phyloP scores from a whole-genome alignment of 2,888 invertebrate genomes.

The Cyaniris semiargus region DNA sequence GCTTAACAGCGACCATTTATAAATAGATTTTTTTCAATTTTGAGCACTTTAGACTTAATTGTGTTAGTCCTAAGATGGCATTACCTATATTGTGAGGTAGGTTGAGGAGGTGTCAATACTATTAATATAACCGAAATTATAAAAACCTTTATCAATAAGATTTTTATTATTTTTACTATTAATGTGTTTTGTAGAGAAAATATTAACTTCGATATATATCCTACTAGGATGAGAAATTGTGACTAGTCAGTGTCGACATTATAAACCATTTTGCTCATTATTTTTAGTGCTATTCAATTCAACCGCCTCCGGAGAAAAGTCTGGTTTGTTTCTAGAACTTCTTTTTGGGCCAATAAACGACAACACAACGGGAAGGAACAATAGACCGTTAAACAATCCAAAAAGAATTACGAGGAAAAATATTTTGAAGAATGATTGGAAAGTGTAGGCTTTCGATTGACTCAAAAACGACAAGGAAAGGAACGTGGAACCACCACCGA shows the following conservation, averaged over 20 bases:
- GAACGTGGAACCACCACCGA: slow-evolving; percentile 89
- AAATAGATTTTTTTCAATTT: not conserved
- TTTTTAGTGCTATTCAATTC: slow-evolving; percentile 57
- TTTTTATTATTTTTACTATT: not conserved
- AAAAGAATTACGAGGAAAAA: slow-evolving; percentile 88
- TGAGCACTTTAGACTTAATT: not conserved
- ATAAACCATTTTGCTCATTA: slow-evolving; percentile 35
- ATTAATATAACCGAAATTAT: too few relatives aligned
- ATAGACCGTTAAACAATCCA: slow-evolving; percentile 88
- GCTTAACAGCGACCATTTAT: too few relatives aligned
- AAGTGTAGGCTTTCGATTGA: slow-evolving; percentile 87
- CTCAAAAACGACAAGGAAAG: slow-evolving; percentile 86
- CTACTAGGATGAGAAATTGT: not conserved
- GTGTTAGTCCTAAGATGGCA: not conserved
- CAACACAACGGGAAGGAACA: slow-evolving; percentile 87
- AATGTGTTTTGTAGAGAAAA: not conserved
- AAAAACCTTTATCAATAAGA: not conserved
- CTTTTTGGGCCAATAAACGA: slow-evolving; percentile 86
- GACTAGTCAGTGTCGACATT: not conserved
- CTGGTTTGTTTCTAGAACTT: slow-evolving; percentile 54
- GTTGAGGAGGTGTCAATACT: not conserved
- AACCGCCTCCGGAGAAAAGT: slow-evolving; percentile 54
- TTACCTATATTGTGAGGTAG: not conserved
- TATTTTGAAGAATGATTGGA: slow-evolving; percentile 87
- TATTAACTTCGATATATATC: not conserved